Conservation (phyloP, 2,113 vertebrate genomes). For the Solenodon paradoxus region DNA sequence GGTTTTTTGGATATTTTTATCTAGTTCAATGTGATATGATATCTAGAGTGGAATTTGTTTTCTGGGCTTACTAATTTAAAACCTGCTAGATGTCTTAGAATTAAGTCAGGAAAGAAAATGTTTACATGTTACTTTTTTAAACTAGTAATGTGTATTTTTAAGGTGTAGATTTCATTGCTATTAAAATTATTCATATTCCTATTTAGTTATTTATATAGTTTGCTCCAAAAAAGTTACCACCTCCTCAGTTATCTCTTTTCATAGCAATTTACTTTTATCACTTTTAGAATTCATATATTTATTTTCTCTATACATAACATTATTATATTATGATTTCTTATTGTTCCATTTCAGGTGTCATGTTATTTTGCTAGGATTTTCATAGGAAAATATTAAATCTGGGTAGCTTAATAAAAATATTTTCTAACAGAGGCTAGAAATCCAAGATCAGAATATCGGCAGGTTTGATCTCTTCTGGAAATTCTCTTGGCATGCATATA, state of each 20-base stretch:
- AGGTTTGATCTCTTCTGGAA: not conserved
- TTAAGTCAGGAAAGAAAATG: not conserved
- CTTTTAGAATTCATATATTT: not conserved
- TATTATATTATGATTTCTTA: not conserved
- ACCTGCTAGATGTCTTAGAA: not conserved
- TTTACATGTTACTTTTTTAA: not conserved
- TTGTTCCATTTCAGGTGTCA: not conserved
- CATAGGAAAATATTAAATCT: too few relatives aligned
- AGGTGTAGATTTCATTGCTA: slow-evolving; percentile 12
- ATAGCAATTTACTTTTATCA: not conserved
- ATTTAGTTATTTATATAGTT: slow-evolving; percentile 25
- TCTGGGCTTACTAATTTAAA: not conserved
- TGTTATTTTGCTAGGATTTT: too few relatives aligned
- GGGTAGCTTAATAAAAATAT: too few relatives aligned
- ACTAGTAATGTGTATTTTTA: slow-evolving; percentile 19
- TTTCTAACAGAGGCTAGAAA: not conserved
- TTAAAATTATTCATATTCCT: slow-evolving; percentile 17
- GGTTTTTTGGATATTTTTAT: not conserved
- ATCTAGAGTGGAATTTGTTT: not conserved
- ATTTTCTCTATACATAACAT: not conserved
- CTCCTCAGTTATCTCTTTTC: not conserved
- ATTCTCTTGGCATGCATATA: not conserved
- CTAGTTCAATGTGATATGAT: not conserved
- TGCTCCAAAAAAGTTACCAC: slow-evolving; percentile 7
- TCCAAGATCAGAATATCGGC: not conserved